Evolutionary conservation across 2,888 invertebrate species (phyloP).

Genomic region (Lycocerus yunnanus): DNA sequence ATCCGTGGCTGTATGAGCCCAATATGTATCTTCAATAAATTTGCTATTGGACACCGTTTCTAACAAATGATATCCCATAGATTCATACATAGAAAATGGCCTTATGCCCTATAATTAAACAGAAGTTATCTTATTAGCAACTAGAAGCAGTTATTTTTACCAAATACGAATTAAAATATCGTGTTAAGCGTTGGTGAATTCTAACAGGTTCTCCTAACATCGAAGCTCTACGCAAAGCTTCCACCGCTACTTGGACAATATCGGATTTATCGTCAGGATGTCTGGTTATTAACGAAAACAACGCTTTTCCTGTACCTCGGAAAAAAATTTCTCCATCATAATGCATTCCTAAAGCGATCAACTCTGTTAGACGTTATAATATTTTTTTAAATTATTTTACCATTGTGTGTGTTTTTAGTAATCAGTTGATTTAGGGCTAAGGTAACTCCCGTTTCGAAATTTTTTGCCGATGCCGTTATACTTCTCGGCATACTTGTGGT

Average conservation of each 20-base stretch:
- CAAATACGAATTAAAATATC: conserved; percentile 69
- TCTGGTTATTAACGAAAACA: conserved; percentile 68
- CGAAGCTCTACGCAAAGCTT: conserved; percentile 66
- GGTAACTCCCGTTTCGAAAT: conserved; percentile 52
- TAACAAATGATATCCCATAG: conserved; percentile 71
- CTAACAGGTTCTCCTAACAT: conserved; percentile 68
- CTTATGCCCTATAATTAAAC: conserved; percentile 65
- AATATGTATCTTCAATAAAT: conserved; percentile 70
- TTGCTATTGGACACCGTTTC: conserved; percentile 67
- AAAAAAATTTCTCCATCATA: conserved; percentile 73
- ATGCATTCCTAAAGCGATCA: conserved; percentile 46
- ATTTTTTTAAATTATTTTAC: conserved; percentile 36
- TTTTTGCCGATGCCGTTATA: conserved; percentile 45
- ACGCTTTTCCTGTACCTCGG: conserved; percentile 68
- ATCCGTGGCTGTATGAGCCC: conserved; percentile 69
- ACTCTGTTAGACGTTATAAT: background rate
- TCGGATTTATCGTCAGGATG: conserved; percentile 62
- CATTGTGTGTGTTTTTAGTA: conserved; percentile 47
- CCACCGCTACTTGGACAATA: conserved; percentile 68
- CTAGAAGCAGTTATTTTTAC: conserved; percentile 51
- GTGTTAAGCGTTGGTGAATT: conserved; percentile 69
- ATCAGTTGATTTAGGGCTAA: conserved; percentile 51
- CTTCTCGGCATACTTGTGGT: conserved; percentile 47
- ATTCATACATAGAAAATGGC: conserved; percentile 72
- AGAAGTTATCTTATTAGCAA: conserved; percentile 4